phyloP scores from a whole-genome alignment of 2,797 vertebrate genomes.

The Botia kubotai region DNA sequence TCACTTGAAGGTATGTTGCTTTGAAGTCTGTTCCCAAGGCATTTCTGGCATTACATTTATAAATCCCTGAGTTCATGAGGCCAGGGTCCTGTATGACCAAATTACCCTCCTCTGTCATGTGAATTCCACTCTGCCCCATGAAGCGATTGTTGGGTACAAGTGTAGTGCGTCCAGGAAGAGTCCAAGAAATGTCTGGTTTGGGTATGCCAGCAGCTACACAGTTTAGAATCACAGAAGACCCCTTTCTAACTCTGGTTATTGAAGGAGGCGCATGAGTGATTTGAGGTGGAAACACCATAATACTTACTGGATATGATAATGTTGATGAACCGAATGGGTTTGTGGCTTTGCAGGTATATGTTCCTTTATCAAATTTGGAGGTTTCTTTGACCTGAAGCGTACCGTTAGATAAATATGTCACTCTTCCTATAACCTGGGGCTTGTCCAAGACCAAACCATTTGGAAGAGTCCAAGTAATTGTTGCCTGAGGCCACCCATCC shows the following conservation, averaged over 20 bases:
- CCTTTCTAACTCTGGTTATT: conserved; percentile 73
- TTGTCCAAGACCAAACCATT: conserved; percentile 78
- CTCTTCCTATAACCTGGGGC: conserved; percentile 73
- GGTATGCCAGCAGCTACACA: conserved; percentile 77
- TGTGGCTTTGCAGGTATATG: conserved; percentile 78
- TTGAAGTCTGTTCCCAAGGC: conserved; percentile 83
- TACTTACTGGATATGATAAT: conserved; percentile 76
- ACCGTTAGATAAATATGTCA: conserved; percentile 74
- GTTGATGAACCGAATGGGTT: conserved; percentile 79
- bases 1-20: conserved; percentile 82
- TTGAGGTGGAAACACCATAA: conserved; percentile 79
- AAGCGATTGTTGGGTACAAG: conserved; percentile 77
- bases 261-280: conserved; percentile 74
- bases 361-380: conserved; percentile 78
- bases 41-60: conserved; percentile 84
- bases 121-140: conserved; percentile 74
- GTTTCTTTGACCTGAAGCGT: conserved; percentile 77
- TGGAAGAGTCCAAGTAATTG: conserved; percentile 79
- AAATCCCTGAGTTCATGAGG: conserved; percentile 83
- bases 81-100: conserved; percentile 78
- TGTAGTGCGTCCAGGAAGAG: conserved; percentile 81
- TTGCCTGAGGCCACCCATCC: conserved; percentile 78
- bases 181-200: conserved; percentile 84
- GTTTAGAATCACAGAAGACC: conserved; percentile 72
- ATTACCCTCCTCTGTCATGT: conserved; percentile 80